These are phyloP conservation scores for Yasuhikotakia modesta DNA, from an alignment of 2,797 vertebrate species.

Conservation along the genomic window DNA sequence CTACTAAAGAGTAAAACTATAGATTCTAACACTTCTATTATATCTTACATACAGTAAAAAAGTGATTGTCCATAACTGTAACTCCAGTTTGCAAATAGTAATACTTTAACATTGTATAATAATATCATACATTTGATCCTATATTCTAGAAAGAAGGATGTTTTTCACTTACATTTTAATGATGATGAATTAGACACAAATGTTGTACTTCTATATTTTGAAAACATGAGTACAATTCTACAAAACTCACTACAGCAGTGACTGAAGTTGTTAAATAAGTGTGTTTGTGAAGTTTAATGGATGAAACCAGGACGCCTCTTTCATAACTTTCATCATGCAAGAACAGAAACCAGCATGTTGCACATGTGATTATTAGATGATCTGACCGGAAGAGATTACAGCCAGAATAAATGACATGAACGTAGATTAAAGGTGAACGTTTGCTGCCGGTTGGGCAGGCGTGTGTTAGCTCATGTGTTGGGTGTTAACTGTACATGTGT, in stretches of 20 bases:
- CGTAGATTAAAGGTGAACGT: slow-evolving; percentile 31
- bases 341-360: neutral
- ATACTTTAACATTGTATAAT: too few relatives aligned
- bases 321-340: slow-evolving; percentile 42
- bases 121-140: too few relatives aligned
- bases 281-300: too few relatives aligned
- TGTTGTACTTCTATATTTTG: too few relatives aligned
- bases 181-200: too few relatives aligned
- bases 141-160: too few relatives aligned
- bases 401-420: slow-evolving; percentile 14
- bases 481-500: neutral
- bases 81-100: too few relatives aligned
- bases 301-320: slow-evolving; percentile 14
- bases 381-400: slow-evolving; percentile 40
- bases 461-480: neutral
- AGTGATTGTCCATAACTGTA: too few relatives aligned
- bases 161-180: too few relatives aligned
- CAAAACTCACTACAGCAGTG: too few relatives aligned
- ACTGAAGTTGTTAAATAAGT: neutral
- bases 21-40: neutral
- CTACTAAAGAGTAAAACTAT: neutral
- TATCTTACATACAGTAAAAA: too few relatives aligned
- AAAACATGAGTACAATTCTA: too few relatives aligned
- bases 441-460: slow-evolving; percentile 1
- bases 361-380: slow-evolving; percentile 38